phyloP scores from a whole-genome alignment of 2,888 invertebrate genomes.

The Leptopilina syphax region DNA sequence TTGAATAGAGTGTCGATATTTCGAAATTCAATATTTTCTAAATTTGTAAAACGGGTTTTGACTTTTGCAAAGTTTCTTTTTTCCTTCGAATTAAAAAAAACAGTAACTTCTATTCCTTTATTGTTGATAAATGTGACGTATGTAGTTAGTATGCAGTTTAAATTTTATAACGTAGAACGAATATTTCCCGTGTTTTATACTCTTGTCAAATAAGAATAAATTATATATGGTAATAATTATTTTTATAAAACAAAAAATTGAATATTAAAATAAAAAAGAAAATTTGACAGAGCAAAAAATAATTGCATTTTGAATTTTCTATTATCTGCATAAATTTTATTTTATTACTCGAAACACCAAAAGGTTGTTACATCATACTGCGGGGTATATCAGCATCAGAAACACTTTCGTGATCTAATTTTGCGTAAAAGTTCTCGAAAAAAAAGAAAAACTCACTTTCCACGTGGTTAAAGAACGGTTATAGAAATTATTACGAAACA shows the following conservation, averaged over 20 bases:
- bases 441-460: constrained; percentile 33
- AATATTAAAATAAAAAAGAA: background rate
- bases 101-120: no score
- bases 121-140: no score
- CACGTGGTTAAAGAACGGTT: constrained; percentile 53
- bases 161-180: no score
- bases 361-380: constrained; percentile 57
- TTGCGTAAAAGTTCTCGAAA: no score
- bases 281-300: background rate
- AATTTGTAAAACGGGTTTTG: background rate
- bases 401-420: constrained; percentile 37
- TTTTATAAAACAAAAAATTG: no score
- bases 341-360: background rate
- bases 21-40: constrained; percentile 5
- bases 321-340: background rate
- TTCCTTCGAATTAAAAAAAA: no score
- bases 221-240: no score
- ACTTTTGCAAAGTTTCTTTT: background rate
- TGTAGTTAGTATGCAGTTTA: no score
- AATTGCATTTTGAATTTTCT: background rate
- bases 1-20: background rate
- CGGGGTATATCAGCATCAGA: constrained; percentile 30
- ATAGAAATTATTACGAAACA: constrained; percentile 48
- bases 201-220: no score
- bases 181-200: no score